Base-by-base conservation (phyloP, 2,888 invertebrate species). In the Drosophila trichaetosa region DNA sequence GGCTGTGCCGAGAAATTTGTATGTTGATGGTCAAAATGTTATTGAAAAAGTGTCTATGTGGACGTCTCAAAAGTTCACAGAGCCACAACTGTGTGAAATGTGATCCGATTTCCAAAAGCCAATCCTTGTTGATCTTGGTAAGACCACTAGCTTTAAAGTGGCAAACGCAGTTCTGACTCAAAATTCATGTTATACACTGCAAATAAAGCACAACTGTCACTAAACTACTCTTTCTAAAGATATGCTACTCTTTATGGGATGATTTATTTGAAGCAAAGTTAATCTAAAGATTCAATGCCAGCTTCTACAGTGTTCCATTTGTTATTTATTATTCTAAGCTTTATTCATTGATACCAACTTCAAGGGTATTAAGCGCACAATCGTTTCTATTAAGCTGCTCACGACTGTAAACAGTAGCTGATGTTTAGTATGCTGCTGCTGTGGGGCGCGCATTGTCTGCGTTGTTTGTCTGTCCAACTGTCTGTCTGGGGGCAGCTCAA, bases 391-490 rank as follows among this genome's bases (percentile, higher is more conserved):
- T 72, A 33, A 54, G 49, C 11, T 75, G 73, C 7, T 48, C 81
- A 21, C 54, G 56, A 73, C 49, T 87, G 82, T 84, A 57, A 69
- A 77, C 77, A 81, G 87, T 78, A 83, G 84, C 80, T 48, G 71
- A 66, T 63, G 65, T 42, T 42, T 46, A 49, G 61, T n/a, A 40
- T 57, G 57, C 11, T 51, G 59, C 52, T 71, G 56, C 49, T 65
- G 42, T 70, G 78, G 51, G 76, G 66, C 62, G 63, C 64, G 59
- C 49, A 36, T 68, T 79, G 79, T 68, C 62, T 73, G 61, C 59
- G 58, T 51, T 62, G 67, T 70, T 72, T 70, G 73, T 69, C 69
- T 74, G 29, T 51, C 53, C 10, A 8, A 4, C 34, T 27, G 38
- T 29, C 27, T 38, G 13, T 2, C 16, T 21, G 16, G 56, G 42